Base-by-base conservation (phyloP, 1,140 invertebrate genomes). In the Theocolax elegans region DNA sequence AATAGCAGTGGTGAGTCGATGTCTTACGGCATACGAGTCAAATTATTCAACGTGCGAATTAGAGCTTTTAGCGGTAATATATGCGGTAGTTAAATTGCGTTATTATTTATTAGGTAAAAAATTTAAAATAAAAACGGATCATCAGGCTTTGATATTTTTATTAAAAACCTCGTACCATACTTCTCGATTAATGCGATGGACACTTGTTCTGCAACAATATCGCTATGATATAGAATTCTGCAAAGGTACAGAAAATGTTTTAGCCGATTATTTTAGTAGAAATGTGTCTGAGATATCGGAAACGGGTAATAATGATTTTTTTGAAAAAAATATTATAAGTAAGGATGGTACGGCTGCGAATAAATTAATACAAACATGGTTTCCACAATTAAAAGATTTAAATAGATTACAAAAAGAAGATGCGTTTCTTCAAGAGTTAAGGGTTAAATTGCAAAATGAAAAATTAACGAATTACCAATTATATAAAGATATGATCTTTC, bases 51-150 rank as follows among this genome's bases (percentile, higher is more conserved):
- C 53, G 25, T 58, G 63, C 10, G 70, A 72, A 59, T 46, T 35
- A 12, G 62, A 71, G 66, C 19, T 71, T n/a, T 35, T 71, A 23
- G 63, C 69, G 2, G 58, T 71, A 17, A 58, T 72, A n/a, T 72
- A 67, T 60, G 12, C 42, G 17, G 35, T 72, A n/a, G 46, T n/a
- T 2, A 72, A 72, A 29, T 66, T 67, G 9, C 51, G 58, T n/a
- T 48, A 15, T 12, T 71, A 58, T 59, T 53, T 72, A 35, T 29
- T 72, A 17, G 54, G 56, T 1, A 21, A 17, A 7, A 42, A 3
- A 23, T 71, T 71, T 23, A n/a, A 59, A 19, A 67, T 72, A 19
- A 53, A 38, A 3, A 72, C 70, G 1, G 70, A 72, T 62, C 54
- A 72, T 62, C 49, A 71, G 29, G 49, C 42, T 2, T 58, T 71